Percentiles rank a stretch among this genome's conserved stretches.
phyloP scores from a whole-genome alignment of 2,113 vertebrate species.

The Aspidoscelis tigris region DNA sequence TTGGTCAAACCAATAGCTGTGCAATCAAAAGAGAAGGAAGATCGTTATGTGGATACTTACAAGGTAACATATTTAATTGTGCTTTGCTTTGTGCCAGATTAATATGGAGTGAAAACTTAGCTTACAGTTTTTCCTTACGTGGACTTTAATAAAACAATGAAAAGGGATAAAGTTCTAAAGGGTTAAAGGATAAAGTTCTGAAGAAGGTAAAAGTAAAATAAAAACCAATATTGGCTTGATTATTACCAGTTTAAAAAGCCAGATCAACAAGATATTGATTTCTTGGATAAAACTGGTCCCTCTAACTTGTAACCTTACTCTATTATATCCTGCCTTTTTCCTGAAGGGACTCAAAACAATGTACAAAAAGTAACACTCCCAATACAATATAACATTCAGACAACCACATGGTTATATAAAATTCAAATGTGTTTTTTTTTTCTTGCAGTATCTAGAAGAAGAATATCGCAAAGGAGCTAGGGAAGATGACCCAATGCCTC shows the following conservation, averaged over 20 bases:
- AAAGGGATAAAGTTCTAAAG: background rate
- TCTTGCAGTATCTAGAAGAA: conserved; percentile 91
- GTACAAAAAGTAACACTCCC: too few species aligned
- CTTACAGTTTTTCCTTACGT: background rate
- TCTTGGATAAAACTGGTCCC: background rate
- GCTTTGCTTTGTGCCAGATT: conserved; percentile 13
- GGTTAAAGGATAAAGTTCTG: background rate
- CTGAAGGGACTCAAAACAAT: too few species aligned
- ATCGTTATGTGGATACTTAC: conserved; percentile 97
- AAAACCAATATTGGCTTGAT: background rate
- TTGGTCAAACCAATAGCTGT: conserved; percentile 96
- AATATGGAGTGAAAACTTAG: fast-evolving
- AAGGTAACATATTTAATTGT: conserved; percentile 75
- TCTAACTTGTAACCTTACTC: background rate
- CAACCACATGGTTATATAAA: too few species aligned
- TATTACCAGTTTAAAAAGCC: background rate
- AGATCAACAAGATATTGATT: background rate
- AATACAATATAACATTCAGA: too few species aligned
- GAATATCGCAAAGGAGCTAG: conserved; percentile 93
- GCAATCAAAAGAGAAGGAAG: conserved; percentile 98
- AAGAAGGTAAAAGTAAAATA: too few species aligned
- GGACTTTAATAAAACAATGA: background rate
- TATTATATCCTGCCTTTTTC: too few species aligned
- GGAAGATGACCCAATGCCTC: conserved; percentile 98
- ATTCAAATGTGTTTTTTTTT: background rate